phyloP scores from a whole-genome alignment of 2,888 invertebrate genomes.

The Scotopteryx bipunctaria region DNA sequence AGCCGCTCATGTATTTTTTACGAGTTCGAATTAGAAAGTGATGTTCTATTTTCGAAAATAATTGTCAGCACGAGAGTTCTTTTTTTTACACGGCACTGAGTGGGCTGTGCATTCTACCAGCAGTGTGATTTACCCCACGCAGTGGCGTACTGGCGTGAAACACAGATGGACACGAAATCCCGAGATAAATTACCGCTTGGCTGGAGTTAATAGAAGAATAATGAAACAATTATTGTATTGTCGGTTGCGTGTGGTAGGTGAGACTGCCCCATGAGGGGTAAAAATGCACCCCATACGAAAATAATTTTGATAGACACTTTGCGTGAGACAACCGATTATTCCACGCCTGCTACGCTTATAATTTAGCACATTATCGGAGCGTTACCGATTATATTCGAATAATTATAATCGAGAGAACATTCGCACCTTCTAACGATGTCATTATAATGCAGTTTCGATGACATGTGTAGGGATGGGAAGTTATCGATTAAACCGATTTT shows the following conservation, averaged over 20 bases:
- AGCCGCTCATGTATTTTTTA: not conserved
- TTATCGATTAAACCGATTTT: slow-evolving; percentile 18
- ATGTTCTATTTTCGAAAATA: slow-evolving; percentile 1
- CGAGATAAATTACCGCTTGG: slow-evolving; percentile 63
- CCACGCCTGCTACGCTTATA: slow-evolving; percentile 54
- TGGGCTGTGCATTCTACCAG: not conserved
- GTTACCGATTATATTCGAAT: slow-evolving; percentile 68
- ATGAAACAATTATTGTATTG: slow-evolving; percentile 80
- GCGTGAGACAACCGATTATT: slow-evolving; percentile 76
- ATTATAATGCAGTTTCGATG: slow-evolving; percentile 63
- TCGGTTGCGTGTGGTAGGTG: slow-evolving; percentile 70
- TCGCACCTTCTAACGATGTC: slow-evolving; percentile 71
- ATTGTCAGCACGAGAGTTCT: not conserved
- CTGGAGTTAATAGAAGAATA: slow-evolving; percentile 81
- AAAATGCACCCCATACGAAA: slow-evolving; percentile 68
- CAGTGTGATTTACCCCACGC: slow-evolving; percentile 10
- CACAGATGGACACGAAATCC: slow-evolving; percentile 27
- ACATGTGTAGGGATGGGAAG: slow-evolving; percentile 46
- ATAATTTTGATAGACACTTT: slow-evolving; percentile 82
- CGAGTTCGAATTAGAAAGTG: not conserved
- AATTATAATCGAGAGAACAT: slow-evolving; percentile 63
- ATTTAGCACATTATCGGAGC: slow-evolving; percentile 80
- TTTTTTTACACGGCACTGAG: not conserved
- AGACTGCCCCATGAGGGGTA: slow-evolving; percentile 55
- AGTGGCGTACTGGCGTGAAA: slow-evolving; percentile 12